phyloP scores from a whole-genome alignment of 1,140 invertebrate genomes.

The Macrosteles quadrilineatus region DNA sequence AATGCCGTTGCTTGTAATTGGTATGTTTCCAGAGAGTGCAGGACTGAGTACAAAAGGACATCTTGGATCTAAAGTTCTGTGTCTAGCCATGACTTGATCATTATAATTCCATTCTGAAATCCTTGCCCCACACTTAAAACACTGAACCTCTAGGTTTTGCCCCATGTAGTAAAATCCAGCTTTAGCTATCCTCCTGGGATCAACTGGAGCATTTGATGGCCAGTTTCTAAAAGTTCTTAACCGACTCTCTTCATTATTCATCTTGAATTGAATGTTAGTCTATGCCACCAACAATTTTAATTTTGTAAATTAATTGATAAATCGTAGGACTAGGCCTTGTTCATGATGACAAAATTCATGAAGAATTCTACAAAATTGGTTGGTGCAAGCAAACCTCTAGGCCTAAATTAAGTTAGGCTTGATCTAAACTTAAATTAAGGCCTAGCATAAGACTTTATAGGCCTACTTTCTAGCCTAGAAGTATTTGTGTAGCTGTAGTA shows the following conservation, averaged over 20 bases:
- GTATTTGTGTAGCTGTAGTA: too few relatives aligned
- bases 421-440: too few relatives aligned
- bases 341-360: too few relatives aligned
- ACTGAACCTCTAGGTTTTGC: conserved; percentile 66
- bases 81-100: conserved; percentile 60
- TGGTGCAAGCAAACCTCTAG: too few relatives aligned
- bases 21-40: conserved; percentile 64
- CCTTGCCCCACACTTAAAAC: conserved; percentile 70
- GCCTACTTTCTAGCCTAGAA: too few relatives aligned
- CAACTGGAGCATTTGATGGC: conserved; percentile 66
- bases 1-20: conserved; percentile 43
- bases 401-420: too few relatives aligned
- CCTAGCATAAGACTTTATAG: too few relatives aligned
- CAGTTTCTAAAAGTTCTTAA: conserved; percentile 69
- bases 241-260: conserved; percentile 69
- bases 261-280: conserved; percentile 45
- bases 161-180: conserved; percentile 82
- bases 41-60: conserved; percentile 73
- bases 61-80: conserved; percentile 57
- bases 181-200: conserved; percentile 66
- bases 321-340: too few relatives aligned
- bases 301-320: too few relatives aligned
- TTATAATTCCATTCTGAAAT: conserved; percentile 75
- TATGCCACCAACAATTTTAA: too few relatives aligned
- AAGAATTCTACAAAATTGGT: too few relatives aligned